These are phyloP conservation scores for Anthoscopus minutus DNA, from an alignment of 2,113 vertebrate species.

Conservation along the genomic window DNA sequence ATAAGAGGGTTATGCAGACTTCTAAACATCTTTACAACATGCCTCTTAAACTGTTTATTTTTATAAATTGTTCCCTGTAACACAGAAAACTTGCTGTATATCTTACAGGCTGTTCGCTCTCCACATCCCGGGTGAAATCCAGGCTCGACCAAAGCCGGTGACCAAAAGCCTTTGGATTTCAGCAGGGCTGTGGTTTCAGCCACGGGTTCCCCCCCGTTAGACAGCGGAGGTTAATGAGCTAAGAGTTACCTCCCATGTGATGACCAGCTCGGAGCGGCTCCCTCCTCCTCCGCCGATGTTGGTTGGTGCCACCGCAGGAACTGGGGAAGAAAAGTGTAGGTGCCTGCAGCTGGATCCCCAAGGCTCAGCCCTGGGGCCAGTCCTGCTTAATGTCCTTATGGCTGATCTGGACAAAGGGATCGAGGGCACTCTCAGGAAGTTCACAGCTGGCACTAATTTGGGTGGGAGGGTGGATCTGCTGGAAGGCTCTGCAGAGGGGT, in stretches of 20 bases:
- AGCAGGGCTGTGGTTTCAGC: neutral
- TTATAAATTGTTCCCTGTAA: constrained; percentile 8
- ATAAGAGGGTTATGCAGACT: constrained; percentile 46
- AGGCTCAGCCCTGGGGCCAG: neutral
- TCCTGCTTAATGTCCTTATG: accelerated
- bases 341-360: neutral
- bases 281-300: constrained; percentile 83
- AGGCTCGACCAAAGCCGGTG: neutral
- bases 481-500: neutral
- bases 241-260: constrained; percentile 85
- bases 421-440: neutral
- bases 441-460: accelerated
- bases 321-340: constrained; percentile 57
- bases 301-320: constrained; percentile 76
- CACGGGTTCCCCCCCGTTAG: neutral
- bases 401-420: neutral
- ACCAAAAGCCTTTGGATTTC: neutral
- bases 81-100: constrained; percentile 2
- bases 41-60: constrained; percentile 51
- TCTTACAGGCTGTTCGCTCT: constrained; percentile 2
- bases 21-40: constrained; percentile 48
- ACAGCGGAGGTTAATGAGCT: neutral
- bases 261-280: constrained; percentile 81
- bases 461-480: neutral
- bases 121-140: neutral